Evolutionary conservation across 2,888 invertebrate species (phyloP), one percentile per base, ranked within the genome.

Genomic region (Apeira syringaria): DNA sequence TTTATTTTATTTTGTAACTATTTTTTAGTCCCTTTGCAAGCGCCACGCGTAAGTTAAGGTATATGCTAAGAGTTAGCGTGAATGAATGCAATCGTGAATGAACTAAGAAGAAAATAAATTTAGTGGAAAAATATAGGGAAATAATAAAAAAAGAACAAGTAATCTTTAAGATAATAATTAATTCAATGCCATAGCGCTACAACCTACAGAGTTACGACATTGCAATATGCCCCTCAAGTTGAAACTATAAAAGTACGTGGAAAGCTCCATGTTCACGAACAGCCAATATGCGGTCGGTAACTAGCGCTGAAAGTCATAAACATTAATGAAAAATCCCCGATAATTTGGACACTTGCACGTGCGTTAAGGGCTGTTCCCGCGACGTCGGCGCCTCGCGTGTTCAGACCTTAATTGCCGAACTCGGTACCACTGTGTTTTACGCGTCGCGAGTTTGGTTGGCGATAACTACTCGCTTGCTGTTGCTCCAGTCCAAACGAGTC

Each of bases 381-480:
- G 88, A 87, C 68, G 74, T 86, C 87, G 80, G 73, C 79, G 64
- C 86, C 83, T 86, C 76, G 87, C 87, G 86, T 87, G 87, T 60
- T 13, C 12, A 25, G 26, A 31, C 61, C 67, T 68, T 85, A 84
- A 85, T 85, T 84, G 62, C 60, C 58, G 29, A 59, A 62, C 64
- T 64, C 61, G 56, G 58, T 61, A 61, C 58, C 59, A 50, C 37
- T 51, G 47, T 59, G 59, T 61, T 64, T 61, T 61, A 60, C 66
- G 61, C 59, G 47, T 49, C 32, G n/a, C 32, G 31, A 35, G 56
- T 61, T 61, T 47, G 20, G 24, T 20, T 12, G 28, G 44, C 15
- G 50, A 33, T 36, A 47, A 42, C 44, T 46, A 47, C 43, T 52
- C 5, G 33, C 28, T 31, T 42, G 27, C 9, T 8, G 11, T 7